Conservation (phyloP, 2,888 invertebrate species). For the Frankliniella intonsa region DNA sequence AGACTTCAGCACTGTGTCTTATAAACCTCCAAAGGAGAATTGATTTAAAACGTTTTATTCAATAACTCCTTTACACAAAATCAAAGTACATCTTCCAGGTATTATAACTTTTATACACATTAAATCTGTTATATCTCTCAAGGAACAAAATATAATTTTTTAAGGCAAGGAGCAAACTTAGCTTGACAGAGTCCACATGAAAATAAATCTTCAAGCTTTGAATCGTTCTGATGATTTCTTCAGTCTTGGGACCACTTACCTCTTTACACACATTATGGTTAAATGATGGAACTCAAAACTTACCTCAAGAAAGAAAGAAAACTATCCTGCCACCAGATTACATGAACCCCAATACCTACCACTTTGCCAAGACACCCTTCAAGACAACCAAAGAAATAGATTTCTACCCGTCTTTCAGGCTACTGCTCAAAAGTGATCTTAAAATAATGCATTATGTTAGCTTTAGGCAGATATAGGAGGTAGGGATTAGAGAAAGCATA, state of each 20-base stretch:
- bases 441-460: background rate
- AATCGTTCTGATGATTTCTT: background rate
- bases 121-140: constrained; percentile 54
- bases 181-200: background rate
- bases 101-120: no score
- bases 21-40: no score
- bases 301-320: constrained; percentile 11
- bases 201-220: background rate
- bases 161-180: background rate
- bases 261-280: background rate
- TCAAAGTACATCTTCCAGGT: no score
- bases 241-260: background rate
- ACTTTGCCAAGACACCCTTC: background rate
- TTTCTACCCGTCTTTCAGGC: background rate
- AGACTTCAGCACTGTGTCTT: no score
- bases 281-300: constrained; percentile 7
- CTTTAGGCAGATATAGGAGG: no score
- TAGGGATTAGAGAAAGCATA: no score
- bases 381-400: background rate
- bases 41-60: no score
- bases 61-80: no score
- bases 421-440: background rate
- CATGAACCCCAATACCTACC: constrained; percentile 18
- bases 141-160: constrained; percentile 29
- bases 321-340: constrained; percentile 9